Base-by-base conservation (phyloP, 2,888 invertebrate genomes). In the Nasonovia ribisnigri region DNA sequence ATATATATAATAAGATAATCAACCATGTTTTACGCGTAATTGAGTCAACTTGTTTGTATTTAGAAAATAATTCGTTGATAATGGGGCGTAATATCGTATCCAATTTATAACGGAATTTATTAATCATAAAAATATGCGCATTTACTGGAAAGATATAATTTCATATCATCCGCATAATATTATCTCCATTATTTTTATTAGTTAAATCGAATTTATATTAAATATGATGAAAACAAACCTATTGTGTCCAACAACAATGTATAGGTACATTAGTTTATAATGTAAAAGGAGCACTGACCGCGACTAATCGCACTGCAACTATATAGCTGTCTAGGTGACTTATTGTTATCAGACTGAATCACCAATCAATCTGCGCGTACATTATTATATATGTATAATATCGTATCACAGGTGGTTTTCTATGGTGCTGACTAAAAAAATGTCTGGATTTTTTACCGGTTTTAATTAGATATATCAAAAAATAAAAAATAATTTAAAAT, bases 241-340 rank as follows among this genome's bases (percentile, higher is more conserved):
- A 87, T 87, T 87, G n/a, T 48, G 20, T 48, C 29, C n/a, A 8
- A n/a, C 46, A 57, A 90, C 90, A 90, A 67, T 67, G 46, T 46
- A 24, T 57, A 57, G 57, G 57, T 24, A 16, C n/a, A 43, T 60
- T n/a, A 20, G 90, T 90, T 90, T 90, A 46, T 48, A n/a, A 29
- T 60, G 4, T 24, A 42, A 84, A 84, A 42, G n/a, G 77, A 48
- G 43, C 84, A 51, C 42, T 84, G 51, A 91, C 91, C 42, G 84
- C n/a, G 57, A 43, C 91, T 90, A 91, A 91, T 86, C 43, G n/a
- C 54, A 24, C 36, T 77, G 20, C 20, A 77, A 77, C 36, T 77
- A 77, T 77, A 77, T 36, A 77, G 36, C 36, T 36, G 36, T 29
- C 10, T 60, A 20, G 88, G n/a, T 88, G 51, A 88, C 51, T n/a